Evolutionary conservation across 2,113 vertebrate species (phyloP).

Genomic region (Nothocercus julius): DNA sequence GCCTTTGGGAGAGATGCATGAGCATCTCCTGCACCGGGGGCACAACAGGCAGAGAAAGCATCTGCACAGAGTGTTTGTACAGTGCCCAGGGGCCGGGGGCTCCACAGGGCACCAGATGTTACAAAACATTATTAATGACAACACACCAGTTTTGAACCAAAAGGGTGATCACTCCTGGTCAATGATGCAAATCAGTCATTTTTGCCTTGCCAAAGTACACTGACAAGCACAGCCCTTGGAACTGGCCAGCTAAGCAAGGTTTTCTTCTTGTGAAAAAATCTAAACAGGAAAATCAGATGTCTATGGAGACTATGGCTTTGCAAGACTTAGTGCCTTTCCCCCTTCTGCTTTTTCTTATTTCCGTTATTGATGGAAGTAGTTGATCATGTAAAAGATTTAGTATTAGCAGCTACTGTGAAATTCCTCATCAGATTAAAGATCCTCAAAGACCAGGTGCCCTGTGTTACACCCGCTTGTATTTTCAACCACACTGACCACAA

Average conservation of each 20-base stretch:
- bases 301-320: background rate
- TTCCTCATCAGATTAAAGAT: conserved; percentile 32
- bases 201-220: background rate
- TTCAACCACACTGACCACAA: background rate
- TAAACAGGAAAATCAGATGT: background rate
- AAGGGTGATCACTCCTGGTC: background rate
- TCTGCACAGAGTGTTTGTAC: background rate
- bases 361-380: background rate
- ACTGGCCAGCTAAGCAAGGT: background rate
- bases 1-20: background rate
- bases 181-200: background rate
- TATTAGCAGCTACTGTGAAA: conserved; percentile 28
- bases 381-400: conserved; percentile 26
- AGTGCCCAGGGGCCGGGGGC: background rate
- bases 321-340: background rate
- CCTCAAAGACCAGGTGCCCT: conserved; percentile 13
- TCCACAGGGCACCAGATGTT: background rate
- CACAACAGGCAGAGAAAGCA: background rate
- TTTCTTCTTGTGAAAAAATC: conserved; percentile 5
- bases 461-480: background rate
- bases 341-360: background rate
- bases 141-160: background rate
- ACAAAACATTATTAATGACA: background rate
- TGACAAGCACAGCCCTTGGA: background rate
- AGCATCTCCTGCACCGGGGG: background rate